Evolutionary conservation across 2,888 invertebrate genomes (phyloP), one percentile per base, ranked within the genome.

Genomic region (Nezara viridula): DNA sequence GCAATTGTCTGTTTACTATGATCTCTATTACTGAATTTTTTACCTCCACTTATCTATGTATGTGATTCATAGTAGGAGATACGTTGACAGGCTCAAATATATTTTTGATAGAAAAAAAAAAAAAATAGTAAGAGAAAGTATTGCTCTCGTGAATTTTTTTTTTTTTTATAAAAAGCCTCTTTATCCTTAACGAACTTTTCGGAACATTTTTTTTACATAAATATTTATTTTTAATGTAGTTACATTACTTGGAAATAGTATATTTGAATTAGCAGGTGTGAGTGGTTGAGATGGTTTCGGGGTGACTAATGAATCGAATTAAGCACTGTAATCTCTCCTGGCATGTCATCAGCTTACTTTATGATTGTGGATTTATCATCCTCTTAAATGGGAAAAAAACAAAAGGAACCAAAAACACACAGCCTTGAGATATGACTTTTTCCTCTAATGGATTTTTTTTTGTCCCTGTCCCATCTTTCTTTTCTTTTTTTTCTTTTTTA

Each of bases 371-470:
- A 81, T 81, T 81, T 81, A 81, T 81, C 81, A 44, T 81, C 44
- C 81, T 47, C 81, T 81, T 81, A 81, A 81, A 44, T 81, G 81
- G 44, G 44, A 81, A 44, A 81, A 81, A 81, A 81, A 81, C 24
- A 44, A 81, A 81, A 81, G 44, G 44, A 44, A n/a, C 21, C 40
- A 24, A 44, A 44, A 44, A 81, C 37, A 81, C 81, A 81, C 47
- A 81, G 81, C 81, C 81, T 81, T 81, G 81, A 81, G 81, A 81
- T 81, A 81, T 81, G 44, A 81, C 81, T 81, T 81, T 81, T 81
- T 81, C 40, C 44, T 47, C 81, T 81, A 81, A 81, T 81, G 81
- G 81, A 81, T 81, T 81, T 81, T 81, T 77, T 77, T 81, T 44
- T 47, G 44, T n/a, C 81, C 44, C 81, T 4, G 66, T 73, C 81